Evolutionary conservation across 2,797 vertebrate species (phyloP), one percentile per base, ranked within the genome.

Genomic region (Gallinago nigripennis): DNA sequence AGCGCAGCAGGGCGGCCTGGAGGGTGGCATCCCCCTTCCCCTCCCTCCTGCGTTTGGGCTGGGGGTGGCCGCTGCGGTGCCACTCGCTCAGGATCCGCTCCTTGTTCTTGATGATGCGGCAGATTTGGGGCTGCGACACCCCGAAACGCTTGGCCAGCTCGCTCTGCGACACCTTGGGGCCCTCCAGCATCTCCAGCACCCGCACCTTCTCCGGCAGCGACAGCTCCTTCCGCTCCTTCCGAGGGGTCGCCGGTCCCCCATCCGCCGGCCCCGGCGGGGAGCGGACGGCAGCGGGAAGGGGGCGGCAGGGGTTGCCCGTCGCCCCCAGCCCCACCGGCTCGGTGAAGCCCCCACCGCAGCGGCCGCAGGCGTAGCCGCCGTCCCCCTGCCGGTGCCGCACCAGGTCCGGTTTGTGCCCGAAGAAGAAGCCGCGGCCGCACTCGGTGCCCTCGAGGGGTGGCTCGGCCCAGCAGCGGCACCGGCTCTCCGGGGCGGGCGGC

Each of bases 31-130:
- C 88, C 54, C 78, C 92, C 5, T 91, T 92, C 3, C 92, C 95
- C 4, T 95, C 95, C 45, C 94, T 54, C 86, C 71, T 91, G 77
- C 96, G 95, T 7, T 97, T 97, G 54, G 91, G 95, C 30, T 93
- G 83, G 0, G 96, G 95, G 65, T 96, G 63, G 3, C 92, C 81
- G 6, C 69, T 78, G 24, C 69, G 82, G 31, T 69, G 86, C 97
- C 97, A 97, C 54, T 96, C 97, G 4, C 69, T 77, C 37, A 97
- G 88, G 86, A 97, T 97, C 33, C 95, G 87, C 84, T 97, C 97
- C 51, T 58, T 94, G 89, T 97, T 97, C 93, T 97, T 97, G 92
- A 97, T 96, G 85, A 97, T 97, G 46, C 95, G 96, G 69, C 95
- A 97, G 86, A 97, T 96, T 65, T 96, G 95, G 31, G 97, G 96